Evolutionary conservation across 2,797 vertebrate genomes (phyloP), one percentile per base, ranked within the genome.

Genomic region (Falco columbarius): DNA sequence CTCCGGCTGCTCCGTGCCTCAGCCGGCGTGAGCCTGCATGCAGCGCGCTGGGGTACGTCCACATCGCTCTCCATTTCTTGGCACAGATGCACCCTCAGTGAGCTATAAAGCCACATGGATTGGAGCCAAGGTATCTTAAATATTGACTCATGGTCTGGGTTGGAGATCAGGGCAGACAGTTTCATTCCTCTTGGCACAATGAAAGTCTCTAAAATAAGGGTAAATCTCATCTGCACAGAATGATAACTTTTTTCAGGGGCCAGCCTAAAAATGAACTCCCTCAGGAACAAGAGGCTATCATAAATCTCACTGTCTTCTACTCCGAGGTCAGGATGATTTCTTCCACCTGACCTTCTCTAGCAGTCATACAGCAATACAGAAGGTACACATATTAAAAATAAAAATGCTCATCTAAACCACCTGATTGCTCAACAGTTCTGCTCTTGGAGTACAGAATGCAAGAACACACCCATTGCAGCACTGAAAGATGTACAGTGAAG

Each of bases 121-220:
- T 38, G 30, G 61, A 73, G 94, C 95, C 90, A 92, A 89, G 54
- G 92, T 94, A 89, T 97, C 95, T 96, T 96, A 95, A 96, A 97
- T 93, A 95, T 93, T 96, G 96, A 94, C 95, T 97, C 92, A 92
- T 51, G 93, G 80, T 95, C 95, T 94, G 90, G 61, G 86, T 95
- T 97, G 94, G 89, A 93, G 75, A 96, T 94, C 92, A 81, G 92
- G 94, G 73, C 90, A 95, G 93, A 95, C 90, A 93, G 83, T 86
- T 95, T 97, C 93, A 93, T 77, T 96, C 90, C 62, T 96, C 81
- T 95, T 96, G 94, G 95, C 95, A 90, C 89, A 88, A 29, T 70
- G 72, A 83, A 94, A 93, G 89, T 70, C 84, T 95, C 92, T 88
- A 91, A 95, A 92, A 86, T 80, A 71, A 85, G 71, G 83, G 83